Base-by-base conservation (phyloP, 2,113 vertebrate species). In the Zosterops japonicus region DNA sequence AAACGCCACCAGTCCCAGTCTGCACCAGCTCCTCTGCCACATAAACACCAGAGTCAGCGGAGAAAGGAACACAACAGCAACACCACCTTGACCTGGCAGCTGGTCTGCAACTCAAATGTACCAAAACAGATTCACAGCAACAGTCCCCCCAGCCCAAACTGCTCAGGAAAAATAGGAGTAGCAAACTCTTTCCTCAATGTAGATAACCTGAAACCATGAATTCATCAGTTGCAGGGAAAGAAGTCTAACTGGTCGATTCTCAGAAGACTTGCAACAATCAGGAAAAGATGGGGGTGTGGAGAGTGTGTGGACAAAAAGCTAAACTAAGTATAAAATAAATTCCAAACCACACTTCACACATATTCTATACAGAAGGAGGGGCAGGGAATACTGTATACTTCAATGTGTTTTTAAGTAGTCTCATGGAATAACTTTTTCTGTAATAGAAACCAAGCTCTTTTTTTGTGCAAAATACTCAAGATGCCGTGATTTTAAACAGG, bases 181-280 rank as follows among this genome's bases (percentile, higher is more conserved):
- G 12, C 21, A 6, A 46, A 15, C 11, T 33, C 47, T 16, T 7
- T n/a, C 9, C 28, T 21, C 7, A 56, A 22, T 31, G 35, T 2
- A 24, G 56, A 31, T 19, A 71, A 83, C 11, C 10, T 59, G 50
- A 60, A 87, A 53, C 9, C 14, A 52, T 1, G 4, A 27, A n/a
- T 23, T 41, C 1, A 1, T 44, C 41, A 47, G 36, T 4, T 5
- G 0, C 6, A 11, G 10, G 23, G 22, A 12, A 55, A 59, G 14
- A 55, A n/a, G 14, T 18, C 28, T 41, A 31, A 46, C 25, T 4
- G 9, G 28, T 25, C 41, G 50, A 1, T 36, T 53, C 42, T 57
- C 49, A 74, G 50, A 22, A 44, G 50, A 35, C 12, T n/a, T 52
- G 11, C 7, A 59, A 60, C 25, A 49, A 39, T 4, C 39, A 29